A percentile compares a stretch with the other conserved stretches of the same genome.
Evolutionary conservation across 1,140 invertebrate species (phyloP).

Genomic region (Diachasmimorpha longicaudata): DNA sequence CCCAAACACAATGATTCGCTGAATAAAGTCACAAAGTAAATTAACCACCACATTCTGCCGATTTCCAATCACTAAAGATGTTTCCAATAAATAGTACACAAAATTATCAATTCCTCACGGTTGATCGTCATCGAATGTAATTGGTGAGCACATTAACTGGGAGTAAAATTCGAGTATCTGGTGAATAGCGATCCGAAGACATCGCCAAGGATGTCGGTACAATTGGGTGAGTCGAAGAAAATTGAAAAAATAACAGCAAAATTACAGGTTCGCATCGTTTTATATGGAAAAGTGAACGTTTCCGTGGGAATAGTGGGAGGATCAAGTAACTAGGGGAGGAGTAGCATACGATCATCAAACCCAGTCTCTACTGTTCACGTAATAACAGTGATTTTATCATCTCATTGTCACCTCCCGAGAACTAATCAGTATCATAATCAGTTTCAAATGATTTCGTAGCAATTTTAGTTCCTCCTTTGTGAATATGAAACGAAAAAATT

Average conservation of each 20-base stretch:
- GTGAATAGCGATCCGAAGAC: background rate
- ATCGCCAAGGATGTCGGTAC: background rate
- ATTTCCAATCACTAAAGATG: background rate
- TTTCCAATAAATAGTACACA: background rate
- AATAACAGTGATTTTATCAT: slow-evolving; percentile 15
- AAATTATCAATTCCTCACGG: background rate
- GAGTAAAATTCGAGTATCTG: background rate
- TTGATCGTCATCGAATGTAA: slow-evolving; percentile 2
- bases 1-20: slow-evolving; percentile 12
- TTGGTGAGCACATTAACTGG: too few relatives aligned
- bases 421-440: slow-evolving; percentile 17
- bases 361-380: background rate
- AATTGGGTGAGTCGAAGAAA: slow-evolving; percentile 20
- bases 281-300: slow-evolving; percentile 54
- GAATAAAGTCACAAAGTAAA: background rate
- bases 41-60: background rate
- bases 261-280: slow-evolving; percentile 42
- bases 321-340: slow-evolving; percentile 33
- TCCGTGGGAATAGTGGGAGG: slow-evolving; percentile 45
- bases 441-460: background rate
- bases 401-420: slow-evolving; percentile 26
- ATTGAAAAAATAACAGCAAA: slow-evolving; percentile 42
- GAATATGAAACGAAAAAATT: background rate
- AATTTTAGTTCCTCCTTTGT: background rate
- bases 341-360: slow-evolving; percentile 1